A percentile compares a stretch with the other conserved stretches of the same genome.
Evolutionary conservation across 2,113 vertebrate species (phyloP).

Genomic region (Cryptomyrus ogoouensis): DNA sequence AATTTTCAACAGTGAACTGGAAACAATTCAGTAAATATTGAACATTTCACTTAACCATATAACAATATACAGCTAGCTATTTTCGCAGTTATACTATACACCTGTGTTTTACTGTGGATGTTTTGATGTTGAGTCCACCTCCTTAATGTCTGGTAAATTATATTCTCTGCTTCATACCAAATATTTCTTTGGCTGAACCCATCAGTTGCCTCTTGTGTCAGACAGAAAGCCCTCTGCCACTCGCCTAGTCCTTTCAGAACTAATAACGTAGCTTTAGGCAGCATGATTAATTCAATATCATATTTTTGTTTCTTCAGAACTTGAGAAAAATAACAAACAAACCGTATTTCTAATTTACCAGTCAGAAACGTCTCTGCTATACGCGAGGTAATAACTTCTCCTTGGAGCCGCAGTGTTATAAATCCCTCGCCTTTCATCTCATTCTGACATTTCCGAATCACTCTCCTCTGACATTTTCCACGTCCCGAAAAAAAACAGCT

Average conservation of each 20-base stretch:
- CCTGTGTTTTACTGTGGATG: background rate
- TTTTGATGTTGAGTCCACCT: background rate
- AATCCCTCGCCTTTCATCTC: constrained; percentile 24
- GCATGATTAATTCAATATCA: background rate
- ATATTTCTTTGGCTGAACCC: background rate
- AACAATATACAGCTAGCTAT: background rate
- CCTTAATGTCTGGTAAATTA: background rate
- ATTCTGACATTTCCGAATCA: constrained; percentile 58
- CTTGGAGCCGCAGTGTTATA: background rate
- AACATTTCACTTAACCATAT: background rate
- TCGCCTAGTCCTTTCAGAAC: constrained; percentile 30
- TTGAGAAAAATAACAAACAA: background rate
- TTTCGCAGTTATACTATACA: background rate
- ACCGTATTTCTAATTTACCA: background rate
- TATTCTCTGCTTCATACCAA: background rate
- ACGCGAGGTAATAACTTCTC: background rate
- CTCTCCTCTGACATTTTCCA: constrained; percentile 56
- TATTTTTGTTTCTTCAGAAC: background rate
- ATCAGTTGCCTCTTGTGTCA: constrained; percentile 16
- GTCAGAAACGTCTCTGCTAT: background rate
- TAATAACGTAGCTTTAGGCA: background rate
- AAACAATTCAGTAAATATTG: background rate
- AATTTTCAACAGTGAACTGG: background rate
- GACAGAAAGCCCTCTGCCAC: constrained; percentile 9
- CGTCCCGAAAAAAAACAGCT: constrained; percentile 29